Conservation (phyloP, 2,888 invertebrate genomes). For the Acanthoscelides obtectus region DNA sequence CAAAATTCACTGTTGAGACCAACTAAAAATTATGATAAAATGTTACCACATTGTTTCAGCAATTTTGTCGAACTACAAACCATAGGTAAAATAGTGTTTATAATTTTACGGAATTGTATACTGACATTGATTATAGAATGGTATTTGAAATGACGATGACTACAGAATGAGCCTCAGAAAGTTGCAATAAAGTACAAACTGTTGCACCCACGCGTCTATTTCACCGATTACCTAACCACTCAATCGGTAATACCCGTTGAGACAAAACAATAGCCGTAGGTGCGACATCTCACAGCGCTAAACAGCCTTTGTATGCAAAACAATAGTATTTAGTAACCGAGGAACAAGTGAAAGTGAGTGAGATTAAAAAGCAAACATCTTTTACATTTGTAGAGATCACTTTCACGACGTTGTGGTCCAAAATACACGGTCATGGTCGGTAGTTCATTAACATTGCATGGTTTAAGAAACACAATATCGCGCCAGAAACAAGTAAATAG, state of each 20-base stretch:
- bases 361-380: background rate
- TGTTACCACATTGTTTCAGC: too few species aligned
- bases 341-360: background rate
- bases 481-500: background rate
- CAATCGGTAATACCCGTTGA: background rate
- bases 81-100: too few species aligned
- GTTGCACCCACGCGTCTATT: background rate
- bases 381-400: background rate
- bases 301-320: background rate
- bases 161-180: too few species aligned
- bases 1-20: too few species aligned
- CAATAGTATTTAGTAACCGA: background rate
- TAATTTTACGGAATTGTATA: too few species aligned
- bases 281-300: background rate
- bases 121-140: too few species aligned
- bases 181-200: background rate
- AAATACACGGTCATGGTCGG: slow-evolving; percentile 15
- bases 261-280: background rate
- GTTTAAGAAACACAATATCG: background rate
- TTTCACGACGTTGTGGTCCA: slow-evolving; percentile 8
- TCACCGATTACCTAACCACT: background rate
- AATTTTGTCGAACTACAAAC: too few species aligned
- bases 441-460: slow-evolving; percentile 12
- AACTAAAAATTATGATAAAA: too few species aligned
- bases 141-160: too few species aligned